Evolutionary conservation across 64 coral and sea anemone genomes (phyloP), one percentile per base, ranked within the genome.

Genomic region (Anthopleura sola): DNA sequence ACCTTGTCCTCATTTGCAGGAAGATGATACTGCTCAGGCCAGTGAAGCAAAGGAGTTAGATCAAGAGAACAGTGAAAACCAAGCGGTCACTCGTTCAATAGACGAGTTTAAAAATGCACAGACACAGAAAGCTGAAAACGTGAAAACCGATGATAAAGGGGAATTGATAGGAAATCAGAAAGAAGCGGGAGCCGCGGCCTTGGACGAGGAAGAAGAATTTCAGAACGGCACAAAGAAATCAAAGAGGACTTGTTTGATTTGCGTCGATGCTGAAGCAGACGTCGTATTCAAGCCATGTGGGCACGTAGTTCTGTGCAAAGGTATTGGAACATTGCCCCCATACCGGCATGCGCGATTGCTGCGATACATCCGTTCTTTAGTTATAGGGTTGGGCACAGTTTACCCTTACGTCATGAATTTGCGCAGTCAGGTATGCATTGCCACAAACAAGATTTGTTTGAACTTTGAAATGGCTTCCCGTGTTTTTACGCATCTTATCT

Each of bases 201-300:
- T n/a, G n/a, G n/a, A n/a, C n/a, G n/a, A n/a, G n/a, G n/a, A n/a
- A n/a, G n/a, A n/a, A 5, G 34, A 75, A 33, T 75, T 75, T 33
- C 69, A 75, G 34, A 75, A 75, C 16, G n/a, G 69, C 69, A 3
- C 55, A 21, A 78, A 39, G 21, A 78, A 78, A 38, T 39, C 13
- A 1, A 78, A 78, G 37, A 38, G 34, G 76, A 79, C 39, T 5
- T 91, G 90, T 87, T 46, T 68, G 32, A 83, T 91, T 38, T 91
- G 90, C 50, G 85, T 82, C 28, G 90, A 91, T 21, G 80, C 16
- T 60, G 76, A 81, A 57, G 90, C 90, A 26, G 56, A 81, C 18
- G 85, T 91, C 13, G 64, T 80, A 16, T 86, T 91, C 34, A 76
- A 82, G 21, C 90, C 90, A 16, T 91, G 90, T 75, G 90, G 90